Base-by-base conservation (phyloP, 2,888 invertebrate species). In the Cheilosia pagana region DNA sequence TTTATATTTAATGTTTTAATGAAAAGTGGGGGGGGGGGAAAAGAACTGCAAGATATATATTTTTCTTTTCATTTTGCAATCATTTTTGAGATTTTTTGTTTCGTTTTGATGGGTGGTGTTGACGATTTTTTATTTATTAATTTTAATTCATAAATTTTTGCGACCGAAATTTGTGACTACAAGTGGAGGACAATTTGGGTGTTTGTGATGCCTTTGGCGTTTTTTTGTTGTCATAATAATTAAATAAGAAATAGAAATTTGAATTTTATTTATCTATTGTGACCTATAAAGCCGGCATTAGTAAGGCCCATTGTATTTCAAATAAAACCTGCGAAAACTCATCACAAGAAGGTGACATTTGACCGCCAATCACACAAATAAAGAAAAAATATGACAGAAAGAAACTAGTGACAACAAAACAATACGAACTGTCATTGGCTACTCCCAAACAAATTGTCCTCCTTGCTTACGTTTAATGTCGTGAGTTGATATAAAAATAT, bases 91-190 rank as follows among this genome's bases (percentile, higher is more conserved):
- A 63, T 39, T 78, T 52, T 21, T 63, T 67, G 65, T 59, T 75
- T 62, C 23, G n/a, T 57, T 65, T 63, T 35, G 21, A 53, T 48
- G 41, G 55, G 50, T 76, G 53, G 45, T 85, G 76, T 81, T 75
- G 50, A 85, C 65, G 85, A 81, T 75, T 85, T 81, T 85, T 85
- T 81, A 67, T 60, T 81, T 85, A 85, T 85, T 85, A 85, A 85
- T 85, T 76, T 70, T 85, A 81, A 85, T 85, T 75, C 53, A 85
- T 81, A 85, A 81, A 81, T 81, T 85, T 85, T 85, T 85, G 85
- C 81, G 81, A 85, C 81, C 76, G 71, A 81, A 79, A 75, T 81
- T 79, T 85, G 85, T 76, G 85, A 85, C 75, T 67, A 75, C n/a
- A 71, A 19, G 35, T 76, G 35, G 75, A 55, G 67, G 59, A 81